Conservation (phyloP, 30 jellyfish, hydroid and myxozoan species). For the Chironex yamaguchii region DNA sequence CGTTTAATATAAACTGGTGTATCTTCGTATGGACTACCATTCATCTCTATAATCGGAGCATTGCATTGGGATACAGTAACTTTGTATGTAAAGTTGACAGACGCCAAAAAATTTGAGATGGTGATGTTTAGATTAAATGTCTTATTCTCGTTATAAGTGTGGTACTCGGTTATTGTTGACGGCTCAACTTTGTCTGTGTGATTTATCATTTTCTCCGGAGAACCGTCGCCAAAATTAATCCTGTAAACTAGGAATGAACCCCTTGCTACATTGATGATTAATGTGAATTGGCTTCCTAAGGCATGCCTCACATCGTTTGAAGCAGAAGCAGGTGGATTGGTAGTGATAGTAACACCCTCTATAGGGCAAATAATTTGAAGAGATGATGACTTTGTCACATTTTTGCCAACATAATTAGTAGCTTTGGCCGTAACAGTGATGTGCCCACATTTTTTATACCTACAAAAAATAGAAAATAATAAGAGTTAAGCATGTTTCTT, state of each 20-base stretch:
- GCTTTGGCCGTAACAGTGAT: background rate
- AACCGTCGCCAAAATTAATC: background rate
- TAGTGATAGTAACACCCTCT: background rate
- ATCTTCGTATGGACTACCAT: background rate
- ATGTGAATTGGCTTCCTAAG: background rate
- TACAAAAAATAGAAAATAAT: no score
- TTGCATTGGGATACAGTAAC: background rate
- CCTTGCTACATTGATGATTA: background rate
- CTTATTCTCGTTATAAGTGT: background rate
- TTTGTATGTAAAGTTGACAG: background rate
- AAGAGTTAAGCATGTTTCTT: no score
- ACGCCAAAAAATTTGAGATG: background rate
- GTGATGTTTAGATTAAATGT: background rate
- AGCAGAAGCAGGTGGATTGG: background rate
- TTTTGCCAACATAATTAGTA: background rate
- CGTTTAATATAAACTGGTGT: background rate
- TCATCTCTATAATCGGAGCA: background rate
- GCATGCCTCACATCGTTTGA: background rate
- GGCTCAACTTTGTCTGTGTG: background rate
- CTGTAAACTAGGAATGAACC: background rate
- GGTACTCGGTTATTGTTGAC: background rate
- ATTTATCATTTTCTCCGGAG: background rate
- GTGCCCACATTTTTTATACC: background rate
- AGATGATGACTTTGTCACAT: background rate
- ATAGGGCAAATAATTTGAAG: background rate